phyloP scores from a whole-genome alignment of 2,797 vertebrate species.

The Enteromius treurensis region DNA sequence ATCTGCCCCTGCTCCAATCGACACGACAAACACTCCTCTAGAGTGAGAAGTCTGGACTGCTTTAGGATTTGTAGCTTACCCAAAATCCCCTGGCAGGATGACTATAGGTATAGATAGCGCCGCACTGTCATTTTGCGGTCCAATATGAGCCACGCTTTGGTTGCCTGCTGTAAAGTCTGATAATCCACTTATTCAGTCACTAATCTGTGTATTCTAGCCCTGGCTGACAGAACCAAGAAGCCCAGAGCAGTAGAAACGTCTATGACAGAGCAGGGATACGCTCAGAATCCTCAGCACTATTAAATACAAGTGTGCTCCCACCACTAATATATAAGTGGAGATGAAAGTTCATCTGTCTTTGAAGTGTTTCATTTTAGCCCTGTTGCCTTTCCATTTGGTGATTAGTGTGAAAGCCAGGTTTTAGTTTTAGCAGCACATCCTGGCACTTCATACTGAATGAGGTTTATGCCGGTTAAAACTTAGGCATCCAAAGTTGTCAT shows the following conservation, averaged over 20 bases:
- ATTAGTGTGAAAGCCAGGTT: conserved; percentile 37
- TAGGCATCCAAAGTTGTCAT: conserved; percentile 8
- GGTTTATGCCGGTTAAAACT: conserved; percentile 21
- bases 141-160: conserved; percentile 82
- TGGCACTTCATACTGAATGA: conserved; percentile 12
- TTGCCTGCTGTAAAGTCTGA: conserved; percentile 83
- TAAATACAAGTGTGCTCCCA: conserved; percentile 57
- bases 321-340: conserved; percentile 50
- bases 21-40: conserved; percentile 56
- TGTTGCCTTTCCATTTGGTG: conserved; percentile 38
- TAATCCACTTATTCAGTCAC: conserved; percentile 86
- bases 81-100: conserved; percentile 76
- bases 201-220: conserved; percentile 82
- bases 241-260: conserved; percentile 53
- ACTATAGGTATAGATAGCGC: conserved; percentile 82
- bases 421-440: conserved; percentile 32
- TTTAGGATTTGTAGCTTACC: conserved; percentile 79
- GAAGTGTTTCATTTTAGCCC: conserved; percentile 49
- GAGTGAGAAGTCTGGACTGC: conserved; percentile 65
- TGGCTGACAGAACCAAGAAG: conserved; percentile 69
- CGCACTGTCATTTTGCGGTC: conserved; percentile 74
- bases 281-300: conserved; percentile 51
- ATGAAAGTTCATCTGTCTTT: conserved; percentile 57
- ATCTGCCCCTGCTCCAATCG: conserved; percentile 49
- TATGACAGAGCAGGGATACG: conserved; percentile 55